Evolutionary conservation across 2,888 invertebrate species (phyloP).

Genomic region (Limenitis camilla): DNA sequence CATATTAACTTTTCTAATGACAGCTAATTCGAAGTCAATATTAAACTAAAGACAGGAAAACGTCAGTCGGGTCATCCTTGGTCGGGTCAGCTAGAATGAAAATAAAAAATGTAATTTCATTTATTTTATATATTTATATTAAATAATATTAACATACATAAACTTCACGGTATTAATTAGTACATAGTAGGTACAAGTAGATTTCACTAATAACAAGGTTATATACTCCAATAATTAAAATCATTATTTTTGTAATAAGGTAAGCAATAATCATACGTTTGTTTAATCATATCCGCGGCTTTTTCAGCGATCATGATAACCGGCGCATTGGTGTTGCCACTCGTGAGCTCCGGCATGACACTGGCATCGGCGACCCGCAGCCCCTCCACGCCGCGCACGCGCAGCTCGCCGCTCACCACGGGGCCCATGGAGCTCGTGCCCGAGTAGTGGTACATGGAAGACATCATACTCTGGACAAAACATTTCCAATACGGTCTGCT

Average conservation of each 20-base stretch:
- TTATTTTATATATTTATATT: no score
- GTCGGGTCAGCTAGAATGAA: no score
- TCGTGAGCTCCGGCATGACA: constrained; percentile 66
- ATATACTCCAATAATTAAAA: no score
- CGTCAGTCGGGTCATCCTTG: no score
- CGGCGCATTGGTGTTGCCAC: constrained; percentile 73
- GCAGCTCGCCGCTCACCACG: constrained; percentile 77
- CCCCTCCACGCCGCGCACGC: constrained; percentile 28
- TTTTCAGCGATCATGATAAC: constrained; percentile 38
- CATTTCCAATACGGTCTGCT: constrained; percentile 45
- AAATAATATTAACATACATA: no score
- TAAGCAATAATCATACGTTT: neutral
- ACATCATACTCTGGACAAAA: constrained; percentile 46
- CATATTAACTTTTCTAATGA: no score
- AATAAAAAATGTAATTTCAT: no score
- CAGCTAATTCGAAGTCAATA: no score
- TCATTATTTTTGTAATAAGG: neutral
- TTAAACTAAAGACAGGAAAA: no score
- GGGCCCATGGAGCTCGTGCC: constrained; percentile 85
- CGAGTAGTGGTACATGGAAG: constrained; percentile 80
- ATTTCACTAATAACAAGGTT: no score
- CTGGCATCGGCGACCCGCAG: constrained; percentile 38
- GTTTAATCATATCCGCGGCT: constrained; percentile 37
- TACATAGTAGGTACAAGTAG: no score
- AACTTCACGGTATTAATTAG: no score